Base-by-base conservation (phyloP, 2,888 invertebrate species). In the Linnaemya vulpina region DNA sequence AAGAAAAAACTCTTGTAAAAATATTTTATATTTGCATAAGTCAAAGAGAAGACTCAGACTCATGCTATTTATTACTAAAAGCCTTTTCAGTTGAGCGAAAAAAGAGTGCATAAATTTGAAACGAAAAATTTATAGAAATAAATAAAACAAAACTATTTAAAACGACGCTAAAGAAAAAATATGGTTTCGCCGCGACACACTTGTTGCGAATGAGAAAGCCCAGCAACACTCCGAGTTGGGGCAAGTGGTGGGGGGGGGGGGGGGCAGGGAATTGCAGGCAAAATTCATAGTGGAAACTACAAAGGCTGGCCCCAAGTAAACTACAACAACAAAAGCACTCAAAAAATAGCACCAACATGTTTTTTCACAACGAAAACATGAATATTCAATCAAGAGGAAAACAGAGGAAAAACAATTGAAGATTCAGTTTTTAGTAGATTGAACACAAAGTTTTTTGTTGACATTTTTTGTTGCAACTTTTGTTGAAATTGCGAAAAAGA, bases 111-210 rank as follows among this genome's bases (percentile, higher is more conserved):
- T 20, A 40, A 55, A 25, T 62, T 68, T 40, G 9, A 58, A 70
- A 25, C n/a, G 17, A 60, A 53, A 30, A 30, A 5, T 30, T 30
- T 30, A 30, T 11, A 10, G 10, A 60, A 46, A 7, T 51, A 46
- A 63, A 15, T 5, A 43, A 43, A 63, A 43, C 15, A 46, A 70
- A 51, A 75, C 35, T 62, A 58, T 17, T 58, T 35, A 40, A 68
- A 67, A 43, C 17, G 13, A 40, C 70, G 30, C 20, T 68, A 20
- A 49, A 60, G 67, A 71, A 58, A 43, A 84, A 75, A 71, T 84
- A 84, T 84, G 84, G 84, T 84, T 84, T 84, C 84, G 70, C 51
- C 68, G 65, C 80, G 84, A 74, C 79, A 79, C 82, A 82, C 49
- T 70, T 83, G 55, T 55, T 79, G 62, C 63, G 76, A 80, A 79